Conservation (phyloP, 2,888 invertebrate species). For the Alentia gelatinosa region DNA sequence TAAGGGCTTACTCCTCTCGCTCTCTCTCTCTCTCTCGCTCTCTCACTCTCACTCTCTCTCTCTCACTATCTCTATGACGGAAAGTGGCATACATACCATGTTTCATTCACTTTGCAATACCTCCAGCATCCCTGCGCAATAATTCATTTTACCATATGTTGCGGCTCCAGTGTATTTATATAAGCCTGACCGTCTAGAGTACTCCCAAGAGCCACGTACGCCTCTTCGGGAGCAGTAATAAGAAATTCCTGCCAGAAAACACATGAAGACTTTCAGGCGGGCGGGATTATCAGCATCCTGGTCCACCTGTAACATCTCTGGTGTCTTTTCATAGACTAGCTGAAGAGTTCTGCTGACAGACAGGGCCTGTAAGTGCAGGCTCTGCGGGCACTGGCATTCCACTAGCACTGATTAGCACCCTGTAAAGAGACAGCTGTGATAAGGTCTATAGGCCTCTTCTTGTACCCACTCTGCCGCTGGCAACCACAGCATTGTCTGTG, state of each 20-base stretch:
- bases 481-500: neutral
- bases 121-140: too few species aligned
- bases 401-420: conserved; percentile 1
- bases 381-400: neutral
- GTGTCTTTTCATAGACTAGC: neutral
- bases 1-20: too few species aligned
- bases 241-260: neutral
- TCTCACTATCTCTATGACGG: too few species aligned
- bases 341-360: neutral
- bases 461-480: neutral
- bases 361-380: neutral
- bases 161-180: too few species aligned
- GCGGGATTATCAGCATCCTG: neutral
- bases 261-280: conserved; percentile 13
- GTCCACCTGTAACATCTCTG: neutral
- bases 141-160: too few species aligned
- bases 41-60: too few species aligned
- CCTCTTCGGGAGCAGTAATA: too few species aligned
- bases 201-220: neutral
- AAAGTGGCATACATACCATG: too few species aligned
- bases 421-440: neutral
- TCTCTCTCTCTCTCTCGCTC: too few species aligned
- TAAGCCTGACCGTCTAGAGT: too few species aligned
- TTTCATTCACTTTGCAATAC: too few species aligned
- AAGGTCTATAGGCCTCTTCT: neutral